Percentiles rank a stretch among this genome's conserved stretches.
phyloP scores from a whole-genome alignment of 2,797 vertebrate species.

The Sebastolobus alascanus region DNA sequence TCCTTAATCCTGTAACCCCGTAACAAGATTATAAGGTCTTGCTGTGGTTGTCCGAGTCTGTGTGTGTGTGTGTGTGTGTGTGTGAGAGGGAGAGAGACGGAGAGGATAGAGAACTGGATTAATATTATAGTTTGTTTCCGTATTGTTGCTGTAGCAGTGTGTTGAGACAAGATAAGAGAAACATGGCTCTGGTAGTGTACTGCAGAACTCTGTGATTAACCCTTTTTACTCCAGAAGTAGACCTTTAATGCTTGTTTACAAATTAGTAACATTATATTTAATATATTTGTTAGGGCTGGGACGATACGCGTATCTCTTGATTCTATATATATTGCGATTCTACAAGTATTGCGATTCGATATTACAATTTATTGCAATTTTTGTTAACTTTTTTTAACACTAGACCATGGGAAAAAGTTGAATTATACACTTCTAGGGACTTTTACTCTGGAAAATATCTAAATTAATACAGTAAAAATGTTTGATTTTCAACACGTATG shows the following conservation, averaged over 20 bases:
- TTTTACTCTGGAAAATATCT: too few species aligned
- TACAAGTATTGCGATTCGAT: too few species aligned
- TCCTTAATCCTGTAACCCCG: conserved; percentile 58
- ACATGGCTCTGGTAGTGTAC: not conserved
- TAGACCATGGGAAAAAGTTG: too few species aligned
- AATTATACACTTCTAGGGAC: too few species aligned
- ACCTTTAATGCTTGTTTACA: not conserved
- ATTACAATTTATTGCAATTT: rapidly evolving
- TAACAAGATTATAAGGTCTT: conserved; percentile 59
- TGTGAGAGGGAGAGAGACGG: conserved; percentile 1
- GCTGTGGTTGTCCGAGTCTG: conserved; percentile 23
- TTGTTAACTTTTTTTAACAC: too few species aligned
- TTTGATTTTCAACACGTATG: too few species aligned
- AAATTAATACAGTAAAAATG: too few species aligned
- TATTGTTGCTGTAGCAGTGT: conserved; percentile 47
- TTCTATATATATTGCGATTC: too few species aligned
- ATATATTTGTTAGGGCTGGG: not conserved
- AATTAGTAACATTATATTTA: not conserved
- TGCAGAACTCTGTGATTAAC: conserved; percentile 32
- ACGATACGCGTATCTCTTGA: too few species aligned
- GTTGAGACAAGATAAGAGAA: conserved; percentile 59
- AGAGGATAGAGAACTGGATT: conserved; percentile 52
- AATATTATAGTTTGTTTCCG: conserved; percentile 36
- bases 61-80: not conserved
- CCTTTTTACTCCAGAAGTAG: not conserved